Base-by-base conservation (phyloP, 2,113 vertebrate species). In the Nymphicus hollandicus region DNA sequence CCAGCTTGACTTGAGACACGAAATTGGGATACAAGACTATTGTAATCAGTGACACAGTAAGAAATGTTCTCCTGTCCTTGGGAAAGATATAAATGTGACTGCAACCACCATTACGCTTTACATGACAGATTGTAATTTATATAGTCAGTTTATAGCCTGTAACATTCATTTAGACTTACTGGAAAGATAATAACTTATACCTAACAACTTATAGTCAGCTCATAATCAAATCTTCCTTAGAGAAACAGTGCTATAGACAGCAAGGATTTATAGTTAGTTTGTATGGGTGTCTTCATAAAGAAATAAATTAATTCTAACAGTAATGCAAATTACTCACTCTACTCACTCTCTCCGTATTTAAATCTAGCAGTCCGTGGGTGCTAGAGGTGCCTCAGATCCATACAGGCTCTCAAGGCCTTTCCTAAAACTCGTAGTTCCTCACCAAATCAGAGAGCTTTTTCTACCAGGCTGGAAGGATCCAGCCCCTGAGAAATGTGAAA, bases 101-200 rank as follows among this genome's bases (percentile, higher is more conserved):
- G 82, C 66, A 93, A 33, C 47, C 29, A 19, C 47, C 92, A 74
- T 91, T 90, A 88, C 80, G 76, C 69, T 63, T 74, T 69, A 50
- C 91, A 56, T 25, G 80, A 88, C 63, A 60, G 72, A 71, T 0
- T 72, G 66, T 61, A 86, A 93, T 65, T 96, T 93, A 82, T 56
- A 74, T 5, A 78, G 85, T 50, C 46, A 31, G 33, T 94, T 95
- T 93, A 94, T 93, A 90, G 91, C 71, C 82, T 82, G 79, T 61
- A 88, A 77, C 85, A 39, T 93, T 93, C 79, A 90, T 86, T 95
- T 73, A 65, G 76, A 77, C 86, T 94, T 82, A 80, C 86, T 89
- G 50, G 89, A 78, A 94, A 93, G 73, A 70, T 91, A 93, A 91
- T 94, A 94, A 94, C 69, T 91, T 88, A 77, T 2, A 81, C 50